Conservation (phyloP, 2,797 vertebrate genomes). For the Bradypus variegatus region DNA sequence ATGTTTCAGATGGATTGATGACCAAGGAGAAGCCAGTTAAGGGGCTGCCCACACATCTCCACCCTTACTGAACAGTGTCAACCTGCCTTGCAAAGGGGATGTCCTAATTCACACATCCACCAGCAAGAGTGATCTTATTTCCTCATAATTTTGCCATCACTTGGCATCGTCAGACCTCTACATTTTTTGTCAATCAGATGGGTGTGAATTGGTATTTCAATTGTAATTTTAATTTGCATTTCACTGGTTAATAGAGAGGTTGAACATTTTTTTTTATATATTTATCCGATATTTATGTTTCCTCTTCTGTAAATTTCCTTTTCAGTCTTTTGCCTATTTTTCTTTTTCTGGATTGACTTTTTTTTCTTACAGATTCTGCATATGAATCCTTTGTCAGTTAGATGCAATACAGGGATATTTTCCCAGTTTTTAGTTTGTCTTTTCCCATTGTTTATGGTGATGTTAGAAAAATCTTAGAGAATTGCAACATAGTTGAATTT, state of each 20-base stretch:
- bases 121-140: not conserved
- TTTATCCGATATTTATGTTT: not conserved
- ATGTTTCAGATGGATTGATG: not conserved
- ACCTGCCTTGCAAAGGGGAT: not conserved
- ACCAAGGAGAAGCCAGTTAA: not conserved
- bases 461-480: conserved; percentile 19
- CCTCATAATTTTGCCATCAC: not conserved
- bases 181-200: not conserved
- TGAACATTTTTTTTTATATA: not conserved
- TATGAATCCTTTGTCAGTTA: not conserved
- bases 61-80: not conserved
- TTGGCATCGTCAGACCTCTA: not conserved
- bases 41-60: accelerated
- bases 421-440: not conserved
- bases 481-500: not conserved
- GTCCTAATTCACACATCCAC: not conserved
- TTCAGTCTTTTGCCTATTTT: not conserved
- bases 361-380: not conserved
- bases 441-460: conserved; percentile 1
- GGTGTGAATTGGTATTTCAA: not conserved
- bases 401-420: not conserved
- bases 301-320: conserved; percentile 6
- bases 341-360: not conserved
- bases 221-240: not conserved
- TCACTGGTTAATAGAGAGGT: not conserved